phyloP scores from a whole-genome alignment of 2,797 vertebrate species.

The Eulemur mongoz region DNA sequence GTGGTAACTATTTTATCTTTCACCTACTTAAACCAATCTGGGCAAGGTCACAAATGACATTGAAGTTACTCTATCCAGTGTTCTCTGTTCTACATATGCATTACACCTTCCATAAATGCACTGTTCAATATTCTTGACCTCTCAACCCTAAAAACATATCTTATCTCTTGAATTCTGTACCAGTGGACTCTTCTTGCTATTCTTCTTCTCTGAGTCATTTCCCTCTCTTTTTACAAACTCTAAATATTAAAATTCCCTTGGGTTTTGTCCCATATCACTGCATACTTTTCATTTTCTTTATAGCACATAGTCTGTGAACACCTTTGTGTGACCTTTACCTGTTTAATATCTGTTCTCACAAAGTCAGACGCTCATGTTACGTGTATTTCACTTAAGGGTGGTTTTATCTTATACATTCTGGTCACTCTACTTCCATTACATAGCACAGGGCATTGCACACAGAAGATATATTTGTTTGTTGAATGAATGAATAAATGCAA shows the following conservation, averaged over 20 bases:
- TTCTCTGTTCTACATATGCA: not conserved
- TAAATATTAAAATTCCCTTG: not conserved
- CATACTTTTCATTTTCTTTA: not conserved
- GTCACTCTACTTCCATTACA: not conserved
- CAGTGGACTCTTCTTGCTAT: not conserved
- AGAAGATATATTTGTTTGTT: not conserved
- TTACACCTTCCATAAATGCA: not conserved
- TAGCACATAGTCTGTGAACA: not conserved
- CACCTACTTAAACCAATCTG: not conserved
- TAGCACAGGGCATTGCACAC: not conserved
- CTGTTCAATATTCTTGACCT: not conserved
- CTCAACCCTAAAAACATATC: not conserved
- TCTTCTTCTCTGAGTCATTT: not conserved
- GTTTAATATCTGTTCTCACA: not conserved
- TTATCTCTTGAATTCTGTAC: not conserved
- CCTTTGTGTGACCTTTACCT: not conserved
- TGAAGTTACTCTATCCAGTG: not conserved
- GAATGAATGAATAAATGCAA: not conserved
- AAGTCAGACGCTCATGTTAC: not conserved
- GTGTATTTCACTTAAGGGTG: not conserved
- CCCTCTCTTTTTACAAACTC: not conserved
- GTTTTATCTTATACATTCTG: not conserved
- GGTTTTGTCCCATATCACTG: not conserved
- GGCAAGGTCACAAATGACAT: not conserved
- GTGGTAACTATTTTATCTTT: not conserved